Evolutionary conservation across 2,888 invertebrate genomes (phyloP).

Genomic region (Euplexia lucipara): DNA sequence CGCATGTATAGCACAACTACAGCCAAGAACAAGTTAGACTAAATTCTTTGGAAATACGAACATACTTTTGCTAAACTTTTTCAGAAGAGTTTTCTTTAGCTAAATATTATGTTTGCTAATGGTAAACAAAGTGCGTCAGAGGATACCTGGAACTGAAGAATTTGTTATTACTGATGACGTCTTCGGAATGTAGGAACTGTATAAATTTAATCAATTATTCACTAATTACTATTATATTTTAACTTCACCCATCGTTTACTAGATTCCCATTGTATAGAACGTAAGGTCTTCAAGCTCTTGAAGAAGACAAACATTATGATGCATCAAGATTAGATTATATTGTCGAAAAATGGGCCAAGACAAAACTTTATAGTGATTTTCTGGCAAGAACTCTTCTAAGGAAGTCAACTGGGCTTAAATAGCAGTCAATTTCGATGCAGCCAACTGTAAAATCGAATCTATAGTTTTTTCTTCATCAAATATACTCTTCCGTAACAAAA

Average conservation of each 20-base stretch:
- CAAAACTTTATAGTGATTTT: conserved; percentile 1
- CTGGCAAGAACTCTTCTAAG: conserved; percentile 50
- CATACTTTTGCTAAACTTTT: conserved; percentile 13
- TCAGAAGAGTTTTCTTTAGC: not conserved
- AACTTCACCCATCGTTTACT: not conserved
- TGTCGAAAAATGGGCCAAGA: not conserved
- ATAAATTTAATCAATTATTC: not conserved
- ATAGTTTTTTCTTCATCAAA: conserved; percentile 63
- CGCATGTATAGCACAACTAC: conserved; percentile 42
- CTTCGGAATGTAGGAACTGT: not conserved
- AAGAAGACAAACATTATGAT: not conserved
- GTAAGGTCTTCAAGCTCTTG: not conserved
- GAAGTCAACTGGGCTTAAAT: conserved; percentile 57
- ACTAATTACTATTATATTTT: not conserved
- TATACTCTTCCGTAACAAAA: conserved; percentile 66
- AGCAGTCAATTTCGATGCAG: conserved; percentile 62
- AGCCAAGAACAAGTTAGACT: conserved; percentile 11
- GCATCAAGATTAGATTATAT: not conserved
- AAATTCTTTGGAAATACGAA: conserved; percentile 8
- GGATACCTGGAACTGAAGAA: conserved; percentile 4
- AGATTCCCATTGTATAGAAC: not conserved
- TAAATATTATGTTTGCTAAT: conserved; percentile 7
- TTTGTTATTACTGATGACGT: conserved; percentile 4
- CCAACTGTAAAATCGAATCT: conserved; percentile 73
- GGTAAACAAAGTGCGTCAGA: conserved; percentile 13